phyloP scores from a whole-genome alignment of 64 coral and sea anemone genomes.

The Pachyseris speciosa region DNA sequence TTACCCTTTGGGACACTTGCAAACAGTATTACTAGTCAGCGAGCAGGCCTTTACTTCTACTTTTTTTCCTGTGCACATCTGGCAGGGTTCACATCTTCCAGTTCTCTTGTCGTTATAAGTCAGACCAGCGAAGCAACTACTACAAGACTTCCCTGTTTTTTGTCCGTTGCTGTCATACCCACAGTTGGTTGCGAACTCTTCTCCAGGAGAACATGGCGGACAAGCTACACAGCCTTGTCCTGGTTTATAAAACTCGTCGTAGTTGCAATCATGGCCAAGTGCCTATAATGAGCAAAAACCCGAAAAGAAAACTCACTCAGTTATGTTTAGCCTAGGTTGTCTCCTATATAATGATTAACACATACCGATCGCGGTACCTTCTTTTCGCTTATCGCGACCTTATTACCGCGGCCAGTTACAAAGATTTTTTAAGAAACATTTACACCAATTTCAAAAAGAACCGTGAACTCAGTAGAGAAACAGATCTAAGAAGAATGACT shows the following conservation, averaged over 20 bases:
- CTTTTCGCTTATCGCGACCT: no score
- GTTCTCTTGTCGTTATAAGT: not conserved
- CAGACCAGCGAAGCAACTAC: not conserved
- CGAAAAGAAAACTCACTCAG: no score
- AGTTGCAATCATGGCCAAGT: not conserved
- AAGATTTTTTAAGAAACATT: no score
- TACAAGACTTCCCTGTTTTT: not conserved
- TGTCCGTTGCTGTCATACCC: not conserved
- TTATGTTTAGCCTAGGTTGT: no score
- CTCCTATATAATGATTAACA: no score
- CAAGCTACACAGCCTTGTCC: not conserved
- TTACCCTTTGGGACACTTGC: slow-evolving; percentile 21
- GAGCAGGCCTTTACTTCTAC: not conserved
- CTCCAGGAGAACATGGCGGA: not conserved
- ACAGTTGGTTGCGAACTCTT: not conserved
- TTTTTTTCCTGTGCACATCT: not conserved
- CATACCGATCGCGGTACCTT: no score
- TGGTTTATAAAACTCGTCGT: not conserved
- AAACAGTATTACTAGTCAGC: not conserved
- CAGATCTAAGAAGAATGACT: no score
- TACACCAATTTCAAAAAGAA: no score
- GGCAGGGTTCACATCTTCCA: not conserved
- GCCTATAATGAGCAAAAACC: not conserved
- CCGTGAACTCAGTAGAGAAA: no score
- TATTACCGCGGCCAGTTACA: no score